Conservation (phyloP, 2,113 vertebrate species). For the Danionella cerebrum region DNA sequence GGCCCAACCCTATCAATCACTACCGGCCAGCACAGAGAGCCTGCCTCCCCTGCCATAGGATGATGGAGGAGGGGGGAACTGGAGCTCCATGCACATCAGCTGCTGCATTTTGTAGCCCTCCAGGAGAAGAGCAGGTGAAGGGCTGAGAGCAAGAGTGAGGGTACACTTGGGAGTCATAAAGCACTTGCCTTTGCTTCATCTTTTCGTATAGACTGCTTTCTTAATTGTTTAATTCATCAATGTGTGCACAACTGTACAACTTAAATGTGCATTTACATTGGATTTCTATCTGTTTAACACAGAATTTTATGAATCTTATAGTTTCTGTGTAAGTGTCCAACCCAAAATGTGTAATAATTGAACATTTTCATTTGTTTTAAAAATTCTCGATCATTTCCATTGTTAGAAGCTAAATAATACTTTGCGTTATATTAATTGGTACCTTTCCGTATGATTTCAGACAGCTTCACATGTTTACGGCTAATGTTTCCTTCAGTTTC, state of each 20-base stretch:
- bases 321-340: no score
- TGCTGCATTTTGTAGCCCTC: constrained; percentile 74
- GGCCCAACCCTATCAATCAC: constrained; percentile 78
- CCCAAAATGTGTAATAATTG: no score
- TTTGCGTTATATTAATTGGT: no score
- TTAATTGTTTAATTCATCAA: background rate
- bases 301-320: no score
- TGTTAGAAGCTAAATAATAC: no score
- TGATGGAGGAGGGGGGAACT: constrained; percentile 74
- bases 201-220: background rate
- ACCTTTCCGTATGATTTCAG: no score
- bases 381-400: no score
- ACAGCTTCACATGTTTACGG: no score
- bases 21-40: constrained; percentile 69
- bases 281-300: no score
- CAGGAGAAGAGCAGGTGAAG: constrained; percentile 36
- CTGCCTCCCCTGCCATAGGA: constrained; percentile 71
- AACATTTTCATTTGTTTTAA: no score
- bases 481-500: no score
- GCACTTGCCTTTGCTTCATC: background rate
- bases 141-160: constrained; percentile 6
- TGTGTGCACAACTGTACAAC: background rate
- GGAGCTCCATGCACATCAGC: constrained; percentile 61
- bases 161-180: background rate
- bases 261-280: no score